Percentiles rank a stretch among this genome's conserved stretches.
These are phyloP conservation scores for Bergia puertoricense DNA, from an alignment of 92 coral and sea anemone species.

Conservation along the genomic window DNA sequence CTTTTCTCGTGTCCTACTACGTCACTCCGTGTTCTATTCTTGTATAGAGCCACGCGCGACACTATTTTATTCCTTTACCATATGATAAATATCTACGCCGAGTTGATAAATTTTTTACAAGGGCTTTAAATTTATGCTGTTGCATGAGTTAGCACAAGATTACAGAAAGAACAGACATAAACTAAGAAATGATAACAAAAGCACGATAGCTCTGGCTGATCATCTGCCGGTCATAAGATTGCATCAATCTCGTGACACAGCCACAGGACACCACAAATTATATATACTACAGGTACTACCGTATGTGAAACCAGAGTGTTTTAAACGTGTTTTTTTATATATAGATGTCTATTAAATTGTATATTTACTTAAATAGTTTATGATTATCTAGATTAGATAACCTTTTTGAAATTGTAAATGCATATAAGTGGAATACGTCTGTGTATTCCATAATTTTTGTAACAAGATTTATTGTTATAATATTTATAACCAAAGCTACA, in stretches of 20 bases:
- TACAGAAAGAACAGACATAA: no score
- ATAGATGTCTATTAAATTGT: background rate
- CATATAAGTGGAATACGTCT: no score
- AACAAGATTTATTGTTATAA: no score
- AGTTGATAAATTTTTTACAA: background rate
- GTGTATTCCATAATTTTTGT: no score
- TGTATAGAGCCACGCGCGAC: no score
- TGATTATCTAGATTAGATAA: no score
- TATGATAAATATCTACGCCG: background rate
- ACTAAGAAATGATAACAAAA: background rate
- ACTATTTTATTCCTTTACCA: no score
- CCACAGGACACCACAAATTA: background rate
- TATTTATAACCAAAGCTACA: no score
- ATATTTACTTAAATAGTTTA: no score
- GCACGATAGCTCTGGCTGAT: background rate
- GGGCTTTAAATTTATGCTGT: background rate
- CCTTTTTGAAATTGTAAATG: no score
- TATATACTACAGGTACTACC: background rate
- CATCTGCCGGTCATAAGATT: background rate
- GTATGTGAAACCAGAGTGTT: background rate
- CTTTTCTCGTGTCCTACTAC: no score
- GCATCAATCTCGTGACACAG: background rate
- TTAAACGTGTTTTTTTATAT: background rate
- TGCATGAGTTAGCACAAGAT: background rate
- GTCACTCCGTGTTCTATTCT: no score